Base-by-base conservation (phyloP, 2,797 vertebrate species). In the Glyptemys insculpta region DNA sequence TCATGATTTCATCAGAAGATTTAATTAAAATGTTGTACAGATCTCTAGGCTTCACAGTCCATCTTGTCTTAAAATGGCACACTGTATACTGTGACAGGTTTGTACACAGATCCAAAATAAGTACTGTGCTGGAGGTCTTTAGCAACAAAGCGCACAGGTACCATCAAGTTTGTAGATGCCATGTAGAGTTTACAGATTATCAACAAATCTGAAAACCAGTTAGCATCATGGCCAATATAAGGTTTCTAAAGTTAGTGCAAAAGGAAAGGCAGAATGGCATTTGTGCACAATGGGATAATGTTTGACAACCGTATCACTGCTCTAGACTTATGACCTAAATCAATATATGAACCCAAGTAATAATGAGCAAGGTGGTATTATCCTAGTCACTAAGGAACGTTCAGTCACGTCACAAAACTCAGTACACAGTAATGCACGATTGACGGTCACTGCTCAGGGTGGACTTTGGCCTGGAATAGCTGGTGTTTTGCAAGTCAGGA, bases 401-500 rank as follows among this genome's bases (percentile, higher is more conserved):
- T 3, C n/a, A 65, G 31, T 62, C 47, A 37, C 56, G 5, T 50
- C 83, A 47, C 25, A 86, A 8, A 54, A 29, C 65, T 54, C 80
- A 41, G 5, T 52, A 29, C 0, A 0, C 15, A 34, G 31, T 41
- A 81, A 21, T 41, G 1, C 44, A 31, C 44, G 12, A 76, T 59
- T 59, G 85, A 5, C 18, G 16, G 6, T 54, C 52, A 8, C 44
- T 83, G n/a, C 59, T 89, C 37, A 49, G 11, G 37, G 47, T 49
- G 27, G 12, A 49, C 25, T 90, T 57, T 4, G 16, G 9, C 14
- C 29, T 95, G 16, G 12, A 74, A 47, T 0, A 68, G 41, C 21
- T 86, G 4, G 15, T 52, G 79, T 34, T 41, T 27, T 0, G 0
- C 0, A 0, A 41, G 2, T 12, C 6, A 87, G 68, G 12, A 83